Conservation (phyloP, 2,888 invertebrate species). For the Amblyjoppa proteus region DNA sequence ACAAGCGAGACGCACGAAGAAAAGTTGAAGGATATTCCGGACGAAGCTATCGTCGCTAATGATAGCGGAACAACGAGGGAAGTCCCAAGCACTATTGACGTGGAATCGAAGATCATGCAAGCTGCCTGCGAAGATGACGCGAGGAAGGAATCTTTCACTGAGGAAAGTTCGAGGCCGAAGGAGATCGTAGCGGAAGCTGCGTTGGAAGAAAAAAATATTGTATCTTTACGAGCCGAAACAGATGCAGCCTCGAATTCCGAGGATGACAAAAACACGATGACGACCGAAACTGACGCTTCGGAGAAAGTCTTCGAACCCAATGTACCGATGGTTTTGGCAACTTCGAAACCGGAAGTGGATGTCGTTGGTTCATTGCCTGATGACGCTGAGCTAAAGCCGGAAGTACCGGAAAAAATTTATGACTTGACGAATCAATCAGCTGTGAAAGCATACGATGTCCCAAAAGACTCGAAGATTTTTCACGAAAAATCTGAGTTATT, state of each 20-base stretch:
- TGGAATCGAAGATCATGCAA: not conserved
- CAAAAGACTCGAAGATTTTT: not conserved
- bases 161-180: conserved; percentile 9
- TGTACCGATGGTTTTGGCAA: not conserved
- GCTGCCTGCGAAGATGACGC: not conserved
- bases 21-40: conserved; percentile 31
- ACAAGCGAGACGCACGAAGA: conserved; percentile 12
- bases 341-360: not conserved
- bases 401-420: conserved; percentile 32
- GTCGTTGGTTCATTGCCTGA: not conserved
- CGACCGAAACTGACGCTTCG: not conserved
- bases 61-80: conserved; percentile 37
- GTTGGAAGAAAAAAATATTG: conserved; percentile 75
- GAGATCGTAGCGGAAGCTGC: not conserved
- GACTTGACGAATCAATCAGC: conserved; percentile 21
- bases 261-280: not conserved
- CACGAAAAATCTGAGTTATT: conserved; percentile 2
- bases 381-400: not conserved
- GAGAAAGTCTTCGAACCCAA: conserved; percentile 5
- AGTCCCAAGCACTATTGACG: conserved; percentile 12
- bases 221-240: conserved; percentile 53
- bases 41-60: conserved; percentile 13
- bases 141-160: conserved; percentile 6
- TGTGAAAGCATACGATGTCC: not conserved
- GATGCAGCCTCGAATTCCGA: conserved; percentile 9